A percentile compares a stretch with the other conserved stretches of the same genome.
Evolutionary conservation across 2,888 invertebrate species (phyloP).

Genomic region (Epinotia bilunana): DNA sequence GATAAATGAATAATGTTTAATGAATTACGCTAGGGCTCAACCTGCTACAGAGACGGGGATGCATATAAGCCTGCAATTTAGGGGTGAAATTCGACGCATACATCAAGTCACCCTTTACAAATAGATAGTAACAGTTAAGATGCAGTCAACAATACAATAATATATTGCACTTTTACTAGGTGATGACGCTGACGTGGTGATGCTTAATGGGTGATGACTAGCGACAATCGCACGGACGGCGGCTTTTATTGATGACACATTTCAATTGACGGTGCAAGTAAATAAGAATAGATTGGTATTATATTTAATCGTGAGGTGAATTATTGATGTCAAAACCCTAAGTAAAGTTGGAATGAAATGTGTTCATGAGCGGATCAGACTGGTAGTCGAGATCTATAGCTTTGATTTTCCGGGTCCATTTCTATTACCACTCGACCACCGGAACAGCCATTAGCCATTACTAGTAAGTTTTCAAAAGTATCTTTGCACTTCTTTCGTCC

Average conservation of each 20-base stretch:
- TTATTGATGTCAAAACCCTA: neutral
- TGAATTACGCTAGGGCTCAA: conserved; percentile 58
- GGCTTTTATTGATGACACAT: neutral
- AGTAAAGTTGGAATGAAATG: neutral
- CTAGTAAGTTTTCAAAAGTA: neutral
- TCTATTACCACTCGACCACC: too few species aligned
- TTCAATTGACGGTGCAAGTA: neutral
- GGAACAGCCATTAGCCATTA: neutral
- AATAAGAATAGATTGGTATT: neutral
- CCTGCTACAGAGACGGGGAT: conserved; percentile 35
- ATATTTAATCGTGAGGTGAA: neutral
- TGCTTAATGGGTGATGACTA: neutral
- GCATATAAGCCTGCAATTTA: conserved; percentile 53
- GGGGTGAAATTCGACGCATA: conserved; percentile 53
- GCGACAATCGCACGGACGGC: neutral
- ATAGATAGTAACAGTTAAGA: conserved; percentile 49
- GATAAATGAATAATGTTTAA: conserved; percentile 57
- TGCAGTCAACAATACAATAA: neutral
- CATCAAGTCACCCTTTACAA: conserved; percentile 57
- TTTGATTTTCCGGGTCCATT: neutral
- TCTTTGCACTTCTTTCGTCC: neutral
- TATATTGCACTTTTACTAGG: neutral
- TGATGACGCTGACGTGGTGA: neutral
- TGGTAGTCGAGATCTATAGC: neutral
- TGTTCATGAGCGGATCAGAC: neutral